These are phyloP conservation scores for Hypomecis punctinalis DNA, from an alignment of 2,888 invertebrate genomes.

Conservation along the genomic window DNA sequence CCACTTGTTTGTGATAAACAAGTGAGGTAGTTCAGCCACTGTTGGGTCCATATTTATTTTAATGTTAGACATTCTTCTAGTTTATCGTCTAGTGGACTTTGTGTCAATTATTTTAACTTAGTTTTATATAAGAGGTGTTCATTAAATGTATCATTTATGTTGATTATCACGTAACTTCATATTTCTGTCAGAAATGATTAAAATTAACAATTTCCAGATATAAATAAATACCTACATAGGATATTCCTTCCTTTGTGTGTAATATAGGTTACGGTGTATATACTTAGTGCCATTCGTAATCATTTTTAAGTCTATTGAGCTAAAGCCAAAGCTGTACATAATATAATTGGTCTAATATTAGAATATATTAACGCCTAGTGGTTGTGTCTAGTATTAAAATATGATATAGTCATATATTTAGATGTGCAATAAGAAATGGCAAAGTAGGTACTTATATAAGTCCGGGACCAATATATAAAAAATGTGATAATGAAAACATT, in stretches of 20 bases:
- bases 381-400: slow-evolving; percentile 58
- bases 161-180: background rate
- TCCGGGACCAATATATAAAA: slow-evolving; percentile 47
- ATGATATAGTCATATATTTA: slow-evolving; percentile 42
- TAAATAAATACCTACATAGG: background rate
- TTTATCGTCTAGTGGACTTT: slow-evolving; percentile 49
- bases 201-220: slow-evolving; percentile 6
- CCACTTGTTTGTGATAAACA: slow-evolving; percentile 75
- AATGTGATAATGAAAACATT: slow-evolving; percentile 57
- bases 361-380: slow-evolving; percentile 53
- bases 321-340: slow-evolving; percentile 82
- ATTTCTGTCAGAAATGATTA: background rate
- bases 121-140: slow-evolving; percentile 17
- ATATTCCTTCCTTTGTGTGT: slow-evolving; percentile 1
- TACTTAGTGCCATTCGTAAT: slow-evolving; percentile 72
- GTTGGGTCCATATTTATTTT: slow-evolving; percentile 44
- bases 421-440: slow-evolving; percentile 48
- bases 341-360: slow-evolving; percentile 40
- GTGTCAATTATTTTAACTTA: slow-evolving; percentile 19
- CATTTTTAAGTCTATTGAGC: slow-evolving; percentile 60
- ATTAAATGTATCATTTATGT: background rate
- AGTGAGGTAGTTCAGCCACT: slow-evolving; percentile 66
- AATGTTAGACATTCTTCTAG: slow-evolving; percentile 50
- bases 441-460: slow-evolving; percentile 10
- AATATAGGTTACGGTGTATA: slow-evolving; percentile 56